phyloP scores from a whole-genome alignment of 2,113 vertebrate species.

The Dinomys branickii region DNA sequence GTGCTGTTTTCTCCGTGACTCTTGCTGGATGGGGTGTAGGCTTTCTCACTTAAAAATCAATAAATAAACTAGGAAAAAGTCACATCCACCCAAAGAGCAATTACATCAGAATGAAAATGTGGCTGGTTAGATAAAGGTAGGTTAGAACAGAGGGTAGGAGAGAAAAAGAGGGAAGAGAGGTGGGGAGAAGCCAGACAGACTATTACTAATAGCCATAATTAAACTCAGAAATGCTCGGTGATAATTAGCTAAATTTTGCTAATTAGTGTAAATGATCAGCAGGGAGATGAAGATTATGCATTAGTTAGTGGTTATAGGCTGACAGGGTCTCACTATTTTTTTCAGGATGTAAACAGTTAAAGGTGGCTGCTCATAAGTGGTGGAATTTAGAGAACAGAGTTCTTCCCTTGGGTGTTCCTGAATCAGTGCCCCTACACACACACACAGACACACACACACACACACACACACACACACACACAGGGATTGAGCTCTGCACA shows the following conservation, averaged over 20 bases:
- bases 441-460: no score
- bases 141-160: background rate
- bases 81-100: background rate
- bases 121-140: background rate
- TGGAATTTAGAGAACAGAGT: background rate
- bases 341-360: constrained; percentile 70
- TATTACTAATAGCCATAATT: constrained; percentile 77
- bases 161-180: background rate
- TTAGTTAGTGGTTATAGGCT: constrained; percentile 53
- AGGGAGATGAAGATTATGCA: constrained; percentile 72
- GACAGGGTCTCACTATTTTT: background rate
- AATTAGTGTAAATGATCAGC: constrained; percentile 80
- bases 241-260: constrained; percentile 80
- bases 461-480: background rate
- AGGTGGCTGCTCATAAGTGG: constrained; percentile 3
- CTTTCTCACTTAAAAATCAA: background rate
- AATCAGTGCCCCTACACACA: background rate
- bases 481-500: background rate
- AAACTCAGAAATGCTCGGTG: constrained; percentile 59
- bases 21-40: background rate
- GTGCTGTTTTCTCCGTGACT: background rate
- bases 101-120: background rate
- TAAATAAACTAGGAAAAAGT: background rate
- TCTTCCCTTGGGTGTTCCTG: background rate
- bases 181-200: constrained; percentile 7